A percentile compares a stretch with the other conserved stretches of the same genome.
Evolutionary conservation across 1,140 invertebrate genomes (phyloP).

Genomic region (Calliphora vicina): DNA sequence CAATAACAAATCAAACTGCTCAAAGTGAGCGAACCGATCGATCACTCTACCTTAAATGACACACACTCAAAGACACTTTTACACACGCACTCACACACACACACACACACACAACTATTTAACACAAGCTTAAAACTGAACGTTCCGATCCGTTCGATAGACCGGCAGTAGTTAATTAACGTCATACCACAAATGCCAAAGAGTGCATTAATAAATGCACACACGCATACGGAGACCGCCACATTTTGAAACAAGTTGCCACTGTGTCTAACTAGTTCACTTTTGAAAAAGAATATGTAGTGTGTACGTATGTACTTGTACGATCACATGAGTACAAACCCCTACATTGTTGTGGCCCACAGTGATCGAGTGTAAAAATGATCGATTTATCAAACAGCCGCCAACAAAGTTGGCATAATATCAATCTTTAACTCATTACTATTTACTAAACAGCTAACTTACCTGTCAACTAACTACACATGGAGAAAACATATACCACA

Average conservation of each 20-base stretch:
- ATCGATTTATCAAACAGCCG: constrained; percentile 28
- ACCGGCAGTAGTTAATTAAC: constrained; percentile 63
- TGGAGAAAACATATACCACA: neutral
- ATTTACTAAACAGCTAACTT: neutral
- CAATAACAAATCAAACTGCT: constrained; percentile 26
- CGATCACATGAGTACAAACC: neutral
- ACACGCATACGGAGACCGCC: neutral
- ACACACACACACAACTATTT: neutral
- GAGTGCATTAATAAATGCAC: constrained; percentile 41
- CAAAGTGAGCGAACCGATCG: constrained; percentile 19
- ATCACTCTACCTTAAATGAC: neutral
- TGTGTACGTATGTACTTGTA: neutral
- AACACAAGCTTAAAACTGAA: neutral
- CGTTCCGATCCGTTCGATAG: constrained; percentile 35
- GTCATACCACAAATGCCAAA: constrained; percentile 56
- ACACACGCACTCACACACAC: neutral
- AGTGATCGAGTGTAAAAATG: constrained; percentile 21
- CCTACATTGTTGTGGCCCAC: constrained; percentile 8
- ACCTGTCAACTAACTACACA: neutral
- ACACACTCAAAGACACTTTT: too few species aligned
- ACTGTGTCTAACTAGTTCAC: constrained; percentile 29
- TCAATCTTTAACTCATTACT: constrained; percentile 2
- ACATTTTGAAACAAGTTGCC: constrained; percentile 14
- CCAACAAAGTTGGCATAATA: constrained; percentile 18
- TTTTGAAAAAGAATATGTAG: neutral